These are phyloP conservation scores for Cirrhinus molitorella DNA, from an alignment of 2,797 vertebrate species.

Conservation along the genomic window DNA sequence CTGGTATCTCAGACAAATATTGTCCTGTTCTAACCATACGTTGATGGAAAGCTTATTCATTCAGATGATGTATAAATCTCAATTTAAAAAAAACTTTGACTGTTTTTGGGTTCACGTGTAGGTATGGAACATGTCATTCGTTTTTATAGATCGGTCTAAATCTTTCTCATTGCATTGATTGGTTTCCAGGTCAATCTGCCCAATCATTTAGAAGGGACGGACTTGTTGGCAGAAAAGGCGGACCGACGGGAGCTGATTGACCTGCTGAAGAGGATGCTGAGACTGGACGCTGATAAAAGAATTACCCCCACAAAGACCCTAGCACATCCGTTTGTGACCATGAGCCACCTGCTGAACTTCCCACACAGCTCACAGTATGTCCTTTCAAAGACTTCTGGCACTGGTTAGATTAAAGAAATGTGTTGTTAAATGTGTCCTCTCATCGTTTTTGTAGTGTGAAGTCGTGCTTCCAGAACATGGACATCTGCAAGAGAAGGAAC, in stretches of 20 bases:
- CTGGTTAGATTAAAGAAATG: neutral
- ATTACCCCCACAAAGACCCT: slow-evolving; percentile 97
- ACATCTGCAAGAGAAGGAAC: slow-evolving; percentile 95
- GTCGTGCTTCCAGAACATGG: slow-evolving; percentile 99
- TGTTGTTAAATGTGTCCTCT: slow-evolving; percentile 5
- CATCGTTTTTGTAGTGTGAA: slow-evolving; percentile 85
- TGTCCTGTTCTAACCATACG: too few relatives aligned
- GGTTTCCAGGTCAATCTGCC: slow-evolving; percentile 92
- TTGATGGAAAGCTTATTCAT: too few relatives aligned
- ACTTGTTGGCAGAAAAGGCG: slow-evolving; percentile 99
- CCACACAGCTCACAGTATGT: slow-evolving; percentile 96
- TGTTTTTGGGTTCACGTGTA: too few relatives aligned
- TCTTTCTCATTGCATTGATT: slow-evolving; percentile 12
- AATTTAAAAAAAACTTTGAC: too few relatives aligned
- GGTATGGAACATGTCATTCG: neutral
- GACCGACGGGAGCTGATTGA: slow-evolving; percentile 98
- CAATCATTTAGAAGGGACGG: slow-evolving; percentile 95
- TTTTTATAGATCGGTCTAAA: neutral
- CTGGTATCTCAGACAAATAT: too few relatives aligned
- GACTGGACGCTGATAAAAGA: slow-evolving; percentile 97
- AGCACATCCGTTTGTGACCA: slow-evolving; percentile 95
- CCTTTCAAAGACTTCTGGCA: neutral
- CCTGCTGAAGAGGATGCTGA: slow-evolving; percentile 97
- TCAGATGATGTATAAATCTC: too few relatives aligned
- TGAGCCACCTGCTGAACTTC: slow-evolving; percentile 96